Percentiles rank a stretch among this genome's conserved stretches.
Evolutionary conservation across 1,140 invertebrate genomes (phyloP).

Genomic region (Cardiocondyla obscurior): DNA sequence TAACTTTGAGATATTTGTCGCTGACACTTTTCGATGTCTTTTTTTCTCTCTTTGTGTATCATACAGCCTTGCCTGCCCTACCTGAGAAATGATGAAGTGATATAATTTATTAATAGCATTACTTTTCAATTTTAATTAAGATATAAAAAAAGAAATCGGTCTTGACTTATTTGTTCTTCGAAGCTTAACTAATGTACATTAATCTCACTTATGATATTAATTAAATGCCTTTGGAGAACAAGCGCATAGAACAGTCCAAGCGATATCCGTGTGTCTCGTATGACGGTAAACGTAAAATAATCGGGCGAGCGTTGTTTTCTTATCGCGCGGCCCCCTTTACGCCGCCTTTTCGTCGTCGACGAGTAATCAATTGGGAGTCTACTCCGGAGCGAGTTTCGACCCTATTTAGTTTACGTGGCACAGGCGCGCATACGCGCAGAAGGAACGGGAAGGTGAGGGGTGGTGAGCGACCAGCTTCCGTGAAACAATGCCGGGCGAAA

Average conservation of each 20-base stretch:
- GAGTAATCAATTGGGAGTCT: conserved; percentile 63
- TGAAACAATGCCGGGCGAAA: conserved; percentile 67
- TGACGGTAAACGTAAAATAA: neutral
- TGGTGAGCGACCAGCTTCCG: conserved; percentile 2
- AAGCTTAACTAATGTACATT: neutral
- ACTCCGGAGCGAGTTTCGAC: conserved; percentile 10
- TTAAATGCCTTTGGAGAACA: neutral
- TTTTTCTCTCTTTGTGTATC: too few relatives aligned
- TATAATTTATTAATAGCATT: too few relatives aligned
- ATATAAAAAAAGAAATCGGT: neutral
- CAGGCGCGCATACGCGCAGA: neutral
- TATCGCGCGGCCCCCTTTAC: conserved; percentile 15
- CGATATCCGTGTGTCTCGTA: neutral
- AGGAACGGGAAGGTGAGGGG: too few relatives aligned
- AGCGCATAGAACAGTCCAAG: neutral
- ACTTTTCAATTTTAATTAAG: too few relatives aligned
- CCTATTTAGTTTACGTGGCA: neutral
- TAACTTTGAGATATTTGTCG: too few relatives aligned
- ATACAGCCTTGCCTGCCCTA: too few relatives aligned
- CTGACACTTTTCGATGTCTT: too few relatives aligned
- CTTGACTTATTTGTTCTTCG: too few relatives aligned
- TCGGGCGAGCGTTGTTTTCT: neutral
- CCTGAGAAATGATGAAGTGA: too few relatives aligned
- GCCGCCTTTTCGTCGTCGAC: conserved; percentile 13
- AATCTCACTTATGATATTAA: neutral